Evolutionary conservation across 2,888 invertebrate genomes (phyloP).

Genomic region (Platycheirus albimanus): DNA sequence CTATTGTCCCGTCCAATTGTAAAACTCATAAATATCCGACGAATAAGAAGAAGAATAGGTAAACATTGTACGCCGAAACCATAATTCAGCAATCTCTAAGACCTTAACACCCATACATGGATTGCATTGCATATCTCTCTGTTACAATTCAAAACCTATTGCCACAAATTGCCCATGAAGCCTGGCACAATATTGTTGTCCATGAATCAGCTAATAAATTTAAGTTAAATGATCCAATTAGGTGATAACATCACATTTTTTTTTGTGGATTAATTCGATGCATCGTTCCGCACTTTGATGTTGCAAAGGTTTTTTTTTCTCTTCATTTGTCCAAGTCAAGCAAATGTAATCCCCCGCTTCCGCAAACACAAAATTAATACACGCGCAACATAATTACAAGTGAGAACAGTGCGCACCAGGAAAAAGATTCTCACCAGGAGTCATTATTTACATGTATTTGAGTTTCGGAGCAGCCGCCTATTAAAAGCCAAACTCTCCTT

Average conservation of each 20-base stretch:
- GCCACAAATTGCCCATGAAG: constrained; percentile 66
- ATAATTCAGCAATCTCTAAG: constrained; percentile 25
- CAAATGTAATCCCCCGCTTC: too few relatives aligned
- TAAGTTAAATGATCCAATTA: constrained; percentile 68
- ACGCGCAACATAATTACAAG: constrained; percentile 51
- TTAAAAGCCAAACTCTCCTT: constrained; percentile 53
- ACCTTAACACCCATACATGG: constrained; percentile 45
- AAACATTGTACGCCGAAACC: not conserved
- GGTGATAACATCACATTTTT: constrained; percentile 58
- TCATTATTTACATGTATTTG: constrained; percentile 59
- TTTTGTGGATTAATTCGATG: constrained; percentile 5
- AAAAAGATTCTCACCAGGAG: constrained; percentile 11
- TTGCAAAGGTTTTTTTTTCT: too few relatives aligned
- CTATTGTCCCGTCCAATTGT: constrained; percentile 59
- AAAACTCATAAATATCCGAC: constrained; percentile 54
- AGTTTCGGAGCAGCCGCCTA: constrained; percentile 26
- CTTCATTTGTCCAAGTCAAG: too few relatives aligned
- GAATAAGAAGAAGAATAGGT: constrained; percentile 1
- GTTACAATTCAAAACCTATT: constrained; percentile 39
- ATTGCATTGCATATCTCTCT: too few relatives aligned
- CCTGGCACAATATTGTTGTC: constrained; percentile 57
- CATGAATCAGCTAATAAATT: constrained; percentile 69
- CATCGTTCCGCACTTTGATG: not conserved
- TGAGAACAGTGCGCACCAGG: constrained; percentile 30
- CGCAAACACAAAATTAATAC: constrained; percentile 11